Evolutionary conservation across 1,140 invertebrate species (phyloP).

Genomic region (Tenebrio molitor): DNA sequence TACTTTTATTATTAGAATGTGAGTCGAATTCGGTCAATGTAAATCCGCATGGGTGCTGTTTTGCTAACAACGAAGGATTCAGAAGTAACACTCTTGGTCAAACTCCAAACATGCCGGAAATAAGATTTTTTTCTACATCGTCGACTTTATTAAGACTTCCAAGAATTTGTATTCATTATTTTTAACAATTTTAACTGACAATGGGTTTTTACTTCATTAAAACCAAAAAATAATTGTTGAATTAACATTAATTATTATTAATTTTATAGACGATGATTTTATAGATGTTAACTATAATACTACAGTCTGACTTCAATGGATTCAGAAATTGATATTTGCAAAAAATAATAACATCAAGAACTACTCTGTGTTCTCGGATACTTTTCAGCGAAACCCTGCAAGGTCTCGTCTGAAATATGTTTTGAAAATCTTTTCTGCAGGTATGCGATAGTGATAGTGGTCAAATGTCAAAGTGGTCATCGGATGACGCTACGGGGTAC

Average conservation of each 20-base stretch:
- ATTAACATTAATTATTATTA: no score
- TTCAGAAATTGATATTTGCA: no score
- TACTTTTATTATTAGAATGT: slow-evolving; percentile 34
- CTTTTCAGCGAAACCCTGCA: neutral
- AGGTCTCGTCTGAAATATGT: neutral
- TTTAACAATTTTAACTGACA: neutral
- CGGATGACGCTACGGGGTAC: slow-evolving; percentile 32
- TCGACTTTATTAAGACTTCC: no score
- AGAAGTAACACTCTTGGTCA: neutral
- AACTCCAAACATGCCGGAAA: neutral
- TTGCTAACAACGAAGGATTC: neutral
- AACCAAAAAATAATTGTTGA: no score
- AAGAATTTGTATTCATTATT: neutral
- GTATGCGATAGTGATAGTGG: slow-evolving; percentile 59
- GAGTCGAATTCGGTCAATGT: slow-evolving; percentile 23
- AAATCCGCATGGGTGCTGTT: neutral
- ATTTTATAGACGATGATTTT: no score
- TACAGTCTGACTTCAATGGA: no score
- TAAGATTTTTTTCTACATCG: no score
- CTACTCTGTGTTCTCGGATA: neutral
- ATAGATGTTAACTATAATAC: no score
- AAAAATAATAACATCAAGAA: neutral
- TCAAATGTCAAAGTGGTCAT: slow-evolving; percentile 50
- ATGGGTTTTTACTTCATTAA: neutral
- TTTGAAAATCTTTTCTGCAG: slow-evolving; percentile 11